Conservation (phyloP, 2,113 vertebrate species). For the Tonatia bakeri region DNA sequence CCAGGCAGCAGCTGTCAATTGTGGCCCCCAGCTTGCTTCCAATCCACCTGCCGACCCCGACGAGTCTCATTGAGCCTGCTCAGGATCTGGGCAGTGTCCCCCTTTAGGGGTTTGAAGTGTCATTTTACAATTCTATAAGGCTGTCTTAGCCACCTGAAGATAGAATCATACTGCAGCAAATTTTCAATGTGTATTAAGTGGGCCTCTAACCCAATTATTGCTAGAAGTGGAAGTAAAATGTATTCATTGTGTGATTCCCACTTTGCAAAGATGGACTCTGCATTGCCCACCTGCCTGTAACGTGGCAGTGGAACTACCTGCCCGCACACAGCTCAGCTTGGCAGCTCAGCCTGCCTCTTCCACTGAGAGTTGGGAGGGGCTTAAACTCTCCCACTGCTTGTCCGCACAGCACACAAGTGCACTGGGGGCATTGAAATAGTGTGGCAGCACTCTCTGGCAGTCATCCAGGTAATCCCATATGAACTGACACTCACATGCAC, state of each 20-base stretch:
- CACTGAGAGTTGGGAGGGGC: not conserved
- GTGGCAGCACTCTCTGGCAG: fast-evolving
- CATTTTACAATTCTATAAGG: not conserved
- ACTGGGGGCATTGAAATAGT: not conserved
- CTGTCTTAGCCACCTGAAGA: not conserved
- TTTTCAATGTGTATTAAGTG: not conserved
- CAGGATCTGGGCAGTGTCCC: not conserved
- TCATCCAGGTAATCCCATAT: not conserved
- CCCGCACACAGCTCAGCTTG: not conserved
- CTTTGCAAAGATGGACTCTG: not conserved
- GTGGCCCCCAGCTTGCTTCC: not conserved
- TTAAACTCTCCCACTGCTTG: not conserved
- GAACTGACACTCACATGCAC: not conserved
- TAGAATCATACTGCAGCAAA: not conserved
- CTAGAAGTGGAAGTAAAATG: not conserved
- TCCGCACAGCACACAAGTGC: not conserved
- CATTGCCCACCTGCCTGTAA: not conserved
- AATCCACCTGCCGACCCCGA: fast-evolving
- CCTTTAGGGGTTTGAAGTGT: not conserved
- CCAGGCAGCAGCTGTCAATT: too few species aligned
- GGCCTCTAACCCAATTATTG: not conserved
- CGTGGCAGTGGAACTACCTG: fast-evolving
- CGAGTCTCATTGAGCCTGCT: fast-evolving
- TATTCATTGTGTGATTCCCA: not conserved
- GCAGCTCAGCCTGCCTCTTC: not conserved